Conservation (phyloP, 2,888 invertebrate species). For the Amblyteles armatorius region DNA sequence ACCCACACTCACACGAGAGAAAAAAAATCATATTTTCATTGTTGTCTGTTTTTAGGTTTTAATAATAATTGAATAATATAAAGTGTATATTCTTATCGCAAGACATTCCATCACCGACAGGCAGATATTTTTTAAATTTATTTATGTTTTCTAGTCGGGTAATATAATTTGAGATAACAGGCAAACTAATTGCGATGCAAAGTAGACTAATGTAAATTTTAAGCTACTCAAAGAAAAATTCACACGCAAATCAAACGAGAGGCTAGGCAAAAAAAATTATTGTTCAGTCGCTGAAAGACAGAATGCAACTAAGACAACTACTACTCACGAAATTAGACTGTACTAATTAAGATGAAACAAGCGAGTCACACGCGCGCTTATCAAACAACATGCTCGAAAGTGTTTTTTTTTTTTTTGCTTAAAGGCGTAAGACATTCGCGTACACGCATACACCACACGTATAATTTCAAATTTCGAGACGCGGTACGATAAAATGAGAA, state of each 20-base stretch:
- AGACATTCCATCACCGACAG: slow-evolving; percentile 81
- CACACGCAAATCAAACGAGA: slow-evolving; percentile 17
- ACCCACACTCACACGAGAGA: slow-evolving; percentile 50
- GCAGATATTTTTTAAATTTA: slow-evolving; percentile 43
- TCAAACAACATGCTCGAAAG: slow-evolving; percentile 72
- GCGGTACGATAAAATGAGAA: slow-evolving; percentile 37
- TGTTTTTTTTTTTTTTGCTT: slow-evolving; percentile 38
- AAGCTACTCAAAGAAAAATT: slow-evolving; percentile 12
- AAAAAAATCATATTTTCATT: slow-evolving; percentile 69
- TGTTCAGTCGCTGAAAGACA: slow-evolving; percentile 30
- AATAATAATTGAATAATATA: slow-evolving; percentile 59
- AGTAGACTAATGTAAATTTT: slow-evolving; percentile 53
- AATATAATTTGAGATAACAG: slow-evolving; percentile 59
- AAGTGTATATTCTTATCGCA: slow-evolving; percentile 65
- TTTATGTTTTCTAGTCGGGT: slow-evolving; percentile 5
- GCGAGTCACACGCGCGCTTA: slow-evolving; percentile 49
- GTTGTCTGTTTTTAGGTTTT: slow-evolving; percentile 34
- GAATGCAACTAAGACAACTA: slow-evolving; percentile 27
- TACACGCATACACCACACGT: slow-evolving; percentile 68
- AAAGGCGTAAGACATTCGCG: slow-evolving; percentile 66
- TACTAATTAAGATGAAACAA: slow-evolving; percentile 35
- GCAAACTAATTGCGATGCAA: slow-evolving; percentile 75
- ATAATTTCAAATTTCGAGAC: slow-evolving; percentile 54
- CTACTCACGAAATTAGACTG: slow-evolving; percentile 44
- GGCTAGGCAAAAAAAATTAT: slow-evolving; percentile 7